Evolutionary conservation across 1,140 invertebrate species (phyloP).

Genomic region (Apolygus lucorum): DNA sequence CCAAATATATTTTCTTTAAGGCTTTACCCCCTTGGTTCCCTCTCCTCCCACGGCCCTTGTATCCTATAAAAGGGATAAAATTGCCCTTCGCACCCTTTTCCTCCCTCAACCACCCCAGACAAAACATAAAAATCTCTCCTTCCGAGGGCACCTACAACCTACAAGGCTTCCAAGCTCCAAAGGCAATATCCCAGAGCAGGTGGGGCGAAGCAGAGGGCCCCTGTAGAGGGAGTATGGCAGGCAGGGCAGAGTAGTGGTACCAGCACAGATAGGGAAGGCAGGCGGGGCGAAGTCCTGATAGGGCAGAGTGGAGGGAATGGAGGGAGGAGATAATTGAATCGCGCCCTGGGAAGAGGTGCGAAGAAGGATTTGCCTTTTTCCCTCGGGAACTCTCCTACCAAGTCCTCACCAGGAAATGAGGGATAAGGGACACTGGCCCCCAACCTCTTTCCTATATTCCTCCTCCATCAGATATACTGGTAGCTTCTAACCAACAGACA

Average conservation of each 20-base stretch:
- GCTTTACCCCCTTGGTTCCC: not conserved
- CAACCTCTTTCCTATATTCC: no score
- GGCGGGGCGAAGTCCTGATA: not conserved
- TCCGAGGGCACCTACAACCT: not conserved
- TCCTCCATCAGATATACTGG: not conserved
- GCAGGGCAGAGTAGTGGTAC: no score
- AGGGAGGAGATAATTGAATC: not conserved
- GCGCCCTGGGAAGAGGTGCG: not conserved
- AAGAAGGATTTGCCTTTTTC: not conserved
- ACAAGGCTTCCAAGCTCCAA: no score
- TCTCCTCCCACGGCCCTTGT: no score
- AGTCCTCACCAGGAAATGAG: not conserved
- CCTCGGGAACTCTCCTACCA: not conserved
- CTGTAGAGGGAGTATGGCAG: no score
- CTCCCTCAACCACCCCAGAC: no score
- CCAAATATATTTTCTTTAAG: slow-evolving; percentile 2
- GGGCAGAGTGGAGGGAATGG: not conserved
- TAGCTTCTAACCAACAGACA: not conserved
- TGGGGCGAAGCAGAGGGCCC: no score
- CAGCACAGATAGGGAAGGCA: not conserved
- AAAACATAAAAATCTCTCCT: not conserved
- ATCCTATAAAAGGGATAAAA: not conserved
- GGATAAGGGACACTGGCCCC: not conserved
- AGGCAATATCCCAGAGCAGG: no score
- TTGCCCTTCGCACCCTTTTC: not conserved